Evolutionary conservation across 2,113 vertebrate species (phyloP), one percentile per base, ranked within the genome.

Genomic region (Procavia capensis): DNA sequence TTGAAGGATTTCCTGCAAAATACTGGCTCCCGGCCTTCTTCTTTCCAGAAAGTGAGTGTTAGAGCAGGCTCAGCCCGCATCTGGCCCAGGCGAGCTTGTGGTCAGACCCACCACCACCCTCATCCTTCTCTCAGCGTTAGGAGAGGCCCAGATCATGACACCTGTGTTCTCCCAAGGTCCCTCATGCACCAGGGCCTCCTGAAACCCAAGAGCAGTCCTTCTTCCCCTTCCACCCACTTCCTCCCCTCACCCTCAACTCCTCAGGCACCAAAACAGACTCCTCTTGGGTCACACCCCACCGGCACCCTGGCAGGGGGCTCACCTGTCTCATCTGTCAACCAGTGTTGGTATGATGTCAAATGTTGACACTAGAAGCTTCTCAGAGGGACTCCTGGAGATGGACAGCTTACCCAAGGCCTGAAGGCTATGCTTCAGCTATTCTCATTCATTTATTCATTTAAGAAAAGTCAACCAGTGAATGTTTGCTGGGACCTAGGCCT

Each of bases 1-100:
- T 17, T 20, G 88, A 94, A 34, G 96, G 88, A 16, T 92, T 96
- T 84, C 94, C 98, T 59, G 13, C 43, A 9, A 88, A 84, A 87
- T 98, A 98, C 90, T 98, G 98, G 98, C 97, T 98, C 20, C 97
- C 98, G 13, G 98, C 97, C 25, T 98, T 98, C 93, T 98, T 98
- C 96, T 98, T 93, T 17, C 98, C 98, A 57, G 98, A 98, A 95
- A 98, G 98, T 98, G 93, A 92, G 92, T 2, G 0, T n/a, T 34
- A 63, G 78, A 70, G 31, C 36, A 27, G 36, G 84, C 5, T 47
- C 66, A 36, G 50, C 64, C 54, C 72, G 6, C 39, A 16, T 24
- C 16, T 39, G 93, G 20, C 80, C 82, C 88, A 70, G 29, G 11
- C 20, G 20, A 3, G 22, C 41, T 4, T 84, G 57, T 6, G 4